Base-by-base conservation (phyloP, 2,113 vertebrate species). In the Circaetus gallicus region DNA sequence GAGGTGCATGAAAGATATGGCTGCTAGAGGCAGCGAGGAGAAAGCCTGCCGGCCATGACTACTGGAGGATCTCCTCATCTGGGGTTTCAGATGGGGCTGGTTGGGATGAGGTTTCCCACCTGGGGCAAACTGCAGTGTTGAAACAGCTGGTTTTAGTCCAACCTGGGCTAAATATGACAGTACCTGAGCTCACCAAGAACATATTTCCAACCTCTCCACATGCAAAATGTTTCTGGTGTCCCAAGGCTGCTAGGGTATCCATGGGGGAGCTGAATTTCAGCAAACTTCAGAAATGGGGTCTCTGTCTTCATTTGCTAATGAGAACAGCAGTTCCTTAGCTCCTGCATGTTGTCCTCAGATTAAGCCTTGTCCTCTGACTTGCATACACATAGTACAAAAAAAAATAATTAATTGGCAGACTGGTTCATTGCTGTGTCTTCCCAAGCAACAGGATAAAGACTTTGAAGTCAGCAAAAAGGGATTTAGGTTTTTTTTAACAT, bases 31-130 rank as follows among this genome's bases (percentile, higher is more conserved):
- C 29, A 63, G 10, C 0, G 4, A 50, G 36, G 24, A 63, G 42
- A 53, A 78, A 82, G 8, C 26, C 38, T 36, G 3, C 11, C 0
- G 0, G 16, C 32, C 24, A n/a, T 0, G 0, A 3, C 47, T 69
- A 29, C 43, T 17, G 0, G 12, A 16, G 17, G 1, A 36, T 24
- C 18, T 56, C 20, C 55, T 77, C n/a, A 8, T 42, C 17, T 42
- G 53, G 42, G 36, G 5, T 36, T 65, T 58, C 18, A 7, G 38
- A 32, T 13, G 28, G 36, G 52, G 31, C 61, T 88, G 45, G 8
- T 6, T 0, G 4, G 82, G 38, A 29, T 38, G 66, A 65, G 50
- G 9, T 69, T 73, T 90, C 88, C 12, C 52, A 38, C 29, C 11
- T 36, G 56, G 43, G 6, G 19, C 21, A 73, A 49, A 56, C 45